Evolutionary conservation across 2,797 vertebrate species (phyloP).

Genomic region (Sarcophilus harrisii): DNA sequence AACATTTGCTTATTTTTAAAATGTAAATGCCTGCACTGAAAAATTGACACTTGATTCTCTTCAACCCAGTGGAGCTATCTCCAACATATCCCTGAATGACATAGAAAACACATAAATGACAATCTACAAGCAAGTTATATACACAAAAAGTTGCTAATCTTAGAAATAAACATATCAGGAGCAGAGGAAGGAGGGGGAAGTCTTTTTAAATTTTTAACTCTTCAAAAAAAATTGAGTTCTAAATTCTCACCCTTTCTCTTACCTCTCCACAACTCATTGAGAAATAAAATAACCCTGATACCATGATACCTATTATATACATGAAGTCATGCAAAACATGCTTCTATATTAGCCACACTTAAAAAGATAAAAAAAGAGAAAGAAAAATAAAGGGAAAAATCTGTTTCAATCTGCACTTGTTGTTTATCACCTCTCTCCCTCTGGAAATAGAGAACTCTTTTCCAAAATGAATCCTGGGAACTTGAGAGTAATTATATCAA

Average conservation of each 20-base stretch:
- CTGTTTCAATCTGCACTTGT: too few relatives aligned
- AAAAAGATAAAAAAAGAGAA: not conserved
- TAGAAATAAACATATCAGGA: not conserved
- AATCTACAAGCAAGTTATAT: not conserved
- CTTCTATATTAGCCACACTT: not conserved
- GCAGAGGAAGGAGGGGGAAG: not conserved
- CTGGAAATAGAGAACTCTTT: too few relatives aligned
- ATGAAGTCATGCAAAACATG: not conserved
- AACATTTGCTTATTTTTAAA: not conserved
- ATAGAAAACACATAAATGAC: not conserved
- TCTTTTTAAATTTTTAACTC: not conserved
- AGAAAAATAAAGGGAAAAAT: too few relatives aligned
- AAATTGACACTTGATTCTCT: not conserved
- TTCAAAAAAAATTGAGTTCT: not conserved
- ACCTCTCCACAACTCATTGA: not conserved
- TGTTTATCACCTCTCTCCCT: too few relatives aligned
- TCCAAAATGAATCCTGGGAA: too few relatives aligned
- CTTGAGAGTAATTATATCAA: too few relatives aligned
- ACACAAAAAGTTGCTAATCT: not conserved
- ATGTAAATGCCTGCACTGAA: not conserved
- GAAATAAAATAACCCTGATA: not conserved
- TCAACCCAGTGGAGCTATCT: not conserved
- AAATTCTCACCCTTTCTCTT: not conserved
- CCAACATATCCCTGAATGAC: not conserved
- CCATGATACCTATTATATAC: not conserved